Evolutionary conservation across 1,140 invertebrate genomes (phyloP), one percentile per base, ranked within the genome.

Genomic region (Drosophila melanogaster): DNA sequence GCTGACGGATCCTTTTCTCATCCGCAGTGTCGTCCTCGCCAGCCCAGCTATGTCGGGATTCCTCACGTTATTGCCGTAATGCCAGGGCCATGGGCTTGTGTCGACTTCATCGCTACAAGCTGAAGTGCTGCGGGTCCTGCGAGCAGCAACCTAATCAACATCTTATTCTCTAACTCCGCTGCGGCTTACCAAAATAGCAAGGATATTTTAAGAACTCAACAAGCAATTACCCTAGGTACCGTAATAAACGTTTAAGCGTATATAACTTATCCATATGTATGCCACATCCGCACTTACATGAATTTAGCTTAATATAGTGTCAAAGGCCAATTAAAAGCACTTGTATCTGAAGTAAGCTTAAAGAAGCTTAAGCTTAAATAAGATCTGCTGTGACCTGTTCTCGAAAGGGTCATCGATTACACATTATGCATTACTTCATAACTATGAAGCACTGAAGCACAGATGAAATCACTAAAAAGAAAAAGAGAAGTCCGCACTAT

Each of bases 41-140:
- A 14, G 57, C 61, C n/a, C 8, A 17, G 26, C 55, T 73, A 59
- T 98, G 97, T 92, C 94, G 94, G 71, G 97, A 98, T 90, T 94
- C 95, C 41, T 97, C 96, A 24, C 95, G 95, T 59, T 95, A 96
- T 79, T 98, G 97, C 92, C 94, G 94, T 74, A 96, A 96, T 89
- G 96, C 97, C 14, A 95, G 95, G 81, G 93, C 94, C 22, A 96
- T 97, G 95, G 96, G 96, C 89, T 94, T 97, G 93, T 98, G 97
- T 92, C 95, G 95, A 54, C 93, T 97, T 60, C 94, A 95, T 79
- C 94, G 96, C 38, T 98, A 97, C 92, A 95, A 95, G 91, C 94
- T 95, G 77, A 96, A 96, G 87, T 98, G 97, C 91, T 98, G 97
- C 93, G 94, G 95, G 78, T 96, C 96, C 55, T 98, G 97, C 89